Conservation (phyloP, 2,113 vertebrate genomes). For the Numida meleagris region DNA sequence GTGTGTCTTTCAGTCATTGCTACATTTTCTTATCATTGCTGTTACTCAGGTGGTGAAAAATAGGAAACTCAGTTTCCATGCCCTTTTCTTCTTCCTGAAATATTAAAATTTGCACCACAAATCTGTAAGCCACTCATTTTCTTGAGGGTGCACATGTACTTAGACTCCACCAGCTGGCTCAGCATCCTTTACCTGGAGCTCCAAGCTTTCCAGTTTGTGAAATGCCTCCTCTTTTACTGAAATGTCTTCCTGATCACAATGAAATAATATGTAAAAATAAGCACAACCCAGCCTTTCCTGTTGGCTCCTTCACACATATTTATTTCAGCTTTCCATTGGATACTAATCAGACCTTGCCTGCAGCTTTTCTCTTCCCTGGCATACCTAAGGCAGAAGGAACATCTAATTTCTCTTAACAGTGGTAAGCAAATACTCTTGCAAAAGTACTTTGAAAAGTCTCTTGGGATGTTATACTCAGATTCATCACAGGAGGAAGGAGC, state of each 20-base stretch:
- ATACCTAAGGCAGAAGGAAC: neutral
- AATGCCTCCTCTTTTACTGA: neutral
- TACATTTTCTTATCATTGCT: neutral
- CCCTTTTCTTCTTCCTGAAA: neutral
- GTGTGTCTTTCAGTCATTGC: neutral
- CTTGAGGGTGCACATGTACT: accelerated
- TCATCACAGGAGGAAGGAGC: neutral
- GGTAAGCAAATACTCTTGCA: neutral
- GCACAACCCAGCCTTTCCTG: neutral
- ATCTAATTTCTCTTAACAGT: neutral
- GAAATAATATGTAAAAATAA: neutral
- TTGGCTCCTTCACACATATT: neutral
- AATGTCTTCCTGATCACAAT: neutral
- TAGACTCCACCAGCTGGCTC: neutral
- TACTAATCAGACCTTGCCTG: neutral
- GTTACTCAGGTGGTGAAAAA: neutral
- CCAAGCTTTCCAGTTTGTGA: neutral
- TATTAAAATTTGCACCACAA: neutral
- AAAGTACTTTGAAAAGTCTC: neutral
- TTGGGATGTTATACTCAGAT: neutral
- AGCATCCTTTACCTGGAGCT: neutral
- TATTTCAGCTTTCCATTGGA: neutral
- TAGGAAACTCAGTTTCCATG: neutral
- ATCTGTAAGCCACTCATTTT: accelerated
- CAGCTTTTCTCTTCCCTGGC: neutral